phyloP scores from a whole-genome alignment of 1,140 invertebrate genomes.

The Calephelis nemesis region DNA sequence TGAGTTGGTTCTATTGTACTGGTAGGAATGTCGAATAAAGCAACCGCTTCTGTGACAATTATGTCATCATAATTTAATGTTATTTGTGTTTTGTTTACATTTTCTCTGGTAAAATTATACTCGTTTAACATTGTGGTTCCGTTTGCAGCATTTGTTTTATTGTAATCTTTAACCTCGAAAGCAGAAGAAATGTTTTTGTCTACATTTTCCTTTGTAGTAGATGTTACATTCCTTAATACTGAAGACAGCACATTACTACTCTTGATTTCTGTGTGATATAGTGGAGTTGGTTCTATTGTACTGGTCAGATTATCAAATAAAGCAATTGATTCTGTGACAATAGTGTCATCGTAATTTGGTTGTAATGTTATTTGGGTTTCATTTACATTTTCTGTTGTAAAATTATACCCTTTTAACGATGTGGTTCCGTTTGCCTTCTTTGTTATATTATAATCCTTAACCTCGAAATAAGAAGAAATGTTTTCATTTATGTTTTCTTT shows the following conservation, averaged over 20 bases:
- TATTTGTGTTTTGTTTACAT: no score
- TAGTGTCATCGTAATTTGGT: neutral
- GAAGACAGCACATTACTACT: no score
- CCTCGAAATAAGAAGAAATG: neutral
- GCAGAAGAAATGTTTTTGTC: neutral
- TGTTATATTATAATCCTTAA: neutral
- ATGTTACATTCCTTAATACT: no score
- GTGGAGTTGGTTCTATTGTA: no score
- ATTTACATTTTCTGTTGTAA: neutral
- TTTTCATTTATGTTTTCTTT: neutral
- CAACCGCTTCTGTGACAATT: no score
- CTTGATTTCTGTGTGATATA: no score
- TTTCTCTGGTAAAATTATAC: no score
- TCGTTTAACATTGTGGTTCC: neutral
- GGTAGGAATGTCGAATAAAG: no score
- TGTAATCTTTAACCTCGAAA: neutral
- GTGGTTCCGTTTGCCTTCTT: neutral
- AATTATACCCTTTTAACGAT: neutral
- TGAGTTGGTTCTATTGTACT: no score
- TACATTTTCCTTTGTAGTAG: neutral
- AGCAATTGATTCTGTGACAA: neutral
- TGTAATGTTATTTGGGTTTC: neutral
- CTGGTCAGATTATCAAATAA: no score
- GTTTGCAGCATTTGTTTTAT: neutral
- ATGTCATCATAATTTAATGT: no score